Conservation (phyloP, 1,140 invertebrate genomes). For the Megathymus violae region DNA sequence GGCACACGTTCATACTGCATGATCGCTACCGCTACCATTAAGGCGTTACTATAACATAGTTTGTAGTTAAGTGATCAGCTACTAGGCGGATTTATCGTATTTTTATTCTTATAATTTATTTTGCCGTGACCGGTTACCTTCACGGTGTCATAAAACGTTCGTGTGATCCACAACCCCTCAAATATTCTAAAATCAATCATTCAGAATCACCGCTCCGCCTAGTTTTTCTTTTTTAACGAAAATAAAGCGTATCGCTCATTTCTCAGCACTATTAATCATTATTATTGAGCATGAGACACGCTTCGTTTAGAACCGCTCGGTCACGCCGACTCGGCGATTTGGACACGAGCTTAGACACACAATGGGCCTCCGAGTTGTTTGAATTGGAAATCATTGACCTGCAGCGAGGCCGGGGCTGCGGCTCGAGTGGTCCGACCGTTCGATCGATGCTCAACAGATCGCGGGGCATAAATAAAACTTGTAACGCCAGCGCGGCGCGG, state of each 20-base stretch:
- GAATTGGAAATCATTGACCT: not conserved
- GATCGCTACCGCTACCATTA: too few relatives aligned
- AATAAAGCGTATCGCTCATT: not conserved
- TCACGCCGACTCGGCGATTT: not conserved
- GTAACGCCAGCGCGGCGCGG: too few relatives aligned
- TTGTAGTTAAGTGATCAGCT: too few relatives aligned
- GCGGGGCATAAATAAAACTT: not conserved
- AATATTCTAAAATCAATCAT: too few relatives aligned
- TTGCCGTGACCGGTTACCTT: too few relatives aligned
- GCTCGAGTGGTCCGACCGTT: not conserved
- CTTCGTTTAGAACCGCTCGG: not conserved
- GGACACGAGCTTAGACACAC: not conserved
- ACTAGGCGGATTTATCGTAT: too few relatives aligned
- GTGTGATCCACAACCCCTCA: too few relatives aligned
- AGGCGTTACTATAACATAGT: too few relatives aligned
- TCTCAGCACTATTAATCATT: not conserved
- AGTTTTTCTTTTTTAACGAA: not conserved
- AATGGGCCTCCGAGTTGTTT: not conserved
- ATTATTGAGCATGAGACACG: not conserved
- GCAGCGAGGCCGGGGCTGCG: not conserved
- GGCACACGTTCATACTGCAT: too few relatives aligned
- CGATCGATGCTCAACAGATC: not conserved
- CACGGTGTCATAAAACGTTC: too few relatives aligned
- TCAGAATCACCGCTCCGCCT: too few relatives aligned
- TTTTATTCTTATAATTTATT: too few relatives aligned